These are phyloP conservation scores for Propithecus deckenii DNA, from an alignment of 2,797 vertebrate species.

Conservation along the genomic window DNA sequence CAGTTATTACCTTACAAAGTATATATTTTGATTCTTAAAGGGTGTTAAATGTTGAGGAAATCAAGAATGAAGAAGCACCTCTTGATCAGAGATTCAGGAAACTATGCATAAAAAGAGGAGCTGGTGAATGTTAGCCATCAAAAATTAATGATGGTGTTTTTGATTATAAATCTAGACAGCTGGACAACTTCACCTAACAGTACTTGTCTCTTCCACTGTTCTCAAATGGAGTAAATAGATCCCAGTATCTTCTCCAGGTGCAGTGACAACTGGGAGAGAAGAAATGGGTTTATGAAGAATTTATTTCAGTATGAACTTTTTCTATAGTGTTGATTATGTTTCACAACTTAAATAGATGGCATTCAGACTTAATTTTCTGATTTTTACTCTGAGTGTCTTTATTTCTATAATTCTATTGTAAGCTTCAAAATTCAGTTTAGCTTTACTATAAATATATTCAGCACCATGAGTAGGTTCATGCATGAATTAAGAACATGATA, in stretches of 20 bases:
- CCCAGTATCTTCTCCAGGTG: neutral
- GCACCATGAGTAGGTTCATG: neutral
- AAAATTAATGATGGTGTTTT: neutral
- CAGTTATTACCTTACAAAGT: neutral
- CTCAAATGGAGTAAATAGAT: neutral
- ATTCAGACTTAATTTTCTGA: neutral
- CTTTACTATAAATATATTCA: neutral
- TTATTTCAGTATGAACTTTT: neutral
- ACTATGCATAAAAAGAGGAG: neutral
- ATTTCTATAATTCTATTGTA: neutral
- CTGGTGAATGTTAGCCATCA: neutral
- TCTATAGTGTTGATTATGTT: neutral
- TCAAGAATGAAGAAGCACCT: neutral
- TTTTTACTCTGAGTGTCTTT: neutral
- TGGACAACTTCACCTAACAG: neutral
- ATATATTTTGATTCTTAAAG: neutral
- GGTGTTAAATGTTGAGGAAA: neutral
- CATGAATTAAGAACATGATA: neutral
- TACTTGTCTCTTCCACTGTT: neutral
- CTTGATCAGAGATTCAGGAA: neutral
- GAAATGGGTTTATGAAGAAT: neutral
- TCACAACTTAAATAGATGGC: neutral
- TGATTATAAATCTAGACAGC: neutral
- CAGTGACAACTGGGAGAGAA: neutral
- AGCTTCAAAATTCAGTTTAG: neutral